Percentiles rank a stretch among this genome's conserved stretches.
Conservation (phyloP, 2,113 vertebrate species). For the Solenodon paradoxus region DNA sequence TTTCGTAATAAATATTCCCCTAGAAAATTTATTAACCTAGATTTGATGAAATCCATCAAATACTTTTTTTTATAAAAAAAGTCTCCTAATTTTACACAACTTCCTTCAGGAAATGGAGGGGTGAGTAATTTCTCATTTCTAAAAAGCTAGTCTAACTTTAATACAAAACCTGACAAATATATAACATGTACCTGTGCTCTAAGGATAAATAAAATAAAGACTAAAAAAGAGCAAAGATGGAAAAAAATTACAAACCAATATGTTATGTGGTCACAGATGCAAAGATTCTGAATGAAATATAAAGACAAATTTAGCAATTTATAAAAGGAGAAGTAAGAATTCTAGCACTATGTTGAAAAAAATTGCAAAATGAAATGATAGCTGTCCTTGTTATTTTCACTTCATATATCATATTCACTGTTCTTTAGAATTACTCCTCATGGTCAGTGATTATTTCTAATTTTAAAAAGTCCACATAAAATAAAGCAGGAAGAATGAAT, state of each 20-base stretch:
- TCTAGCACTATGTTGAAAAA: background rate
- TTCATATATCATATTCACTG: background rate
- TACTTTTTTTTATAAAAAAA: background rate
- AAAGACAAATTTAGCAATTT: background rate
- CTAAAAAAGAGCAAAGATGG: background rate
- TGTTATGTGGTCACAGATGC: background rate
- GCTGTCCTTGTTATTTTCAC: background rate
- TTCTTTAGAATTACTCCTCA: background rate
- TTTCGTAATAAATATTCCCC: background rate
- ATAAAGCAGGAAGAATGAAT: background rate
- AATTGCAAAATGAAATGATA: too few species aligned
- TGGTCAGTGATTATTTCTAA: background rate
- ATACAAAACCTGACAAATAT: background rate
- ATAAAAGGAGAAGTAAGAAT: background rate
- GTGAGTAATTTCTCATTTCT: background rate
- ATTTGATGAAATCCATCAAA: background rate
- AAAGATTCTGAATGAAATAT: background rate
- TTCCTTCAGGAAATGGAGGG: background rate
- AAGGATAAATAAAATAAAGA: background rate
- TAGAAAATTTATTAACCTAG: background rate
- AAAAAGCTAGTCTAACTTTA: background rate
- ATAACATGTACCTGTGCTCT: background rate
- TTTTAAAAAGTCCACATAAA: background rate
- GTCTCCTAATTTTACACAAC: background rate
- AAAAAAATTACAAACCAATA: background rate